Evolutionary conservation across 2,888 invertebrate genomes (phyloP).

Genomic region (Tetheella fluctuosa): DNA sequence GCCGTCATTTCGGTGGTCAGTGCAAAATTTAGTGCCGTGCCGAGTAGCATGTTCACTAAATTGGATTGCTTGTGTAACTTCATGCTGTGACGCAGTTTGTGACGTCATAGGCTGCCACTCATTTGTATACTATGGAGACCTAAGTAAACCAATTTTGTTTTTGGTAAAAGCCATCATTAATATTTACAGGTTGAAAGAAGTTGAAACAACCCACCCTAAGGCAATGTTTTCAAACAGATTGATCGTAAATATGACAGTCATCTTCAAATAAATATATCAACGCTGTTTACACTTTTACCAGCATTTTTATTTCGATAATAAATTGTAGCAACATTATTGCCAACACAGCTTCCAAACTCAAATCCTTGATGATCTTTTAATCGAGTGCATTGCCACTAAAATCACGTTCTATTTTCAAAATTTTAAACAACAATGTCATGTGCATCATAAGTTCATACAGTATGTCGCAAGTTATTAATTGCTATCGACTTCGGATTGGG

Average conservation of each 20-base stretch:
- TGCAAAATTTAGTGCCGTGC: not conserved
- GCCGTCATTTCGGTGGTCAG: not conserved
- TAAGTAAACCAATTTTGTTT: too few species aligned
- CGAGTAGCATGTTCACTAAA: not conserved
- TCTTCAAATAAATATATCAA: not conserved
- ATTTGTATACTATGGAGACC: not conserved
- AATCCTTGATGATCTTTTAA: not conserved
- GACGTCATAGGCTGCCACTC: not conserved
- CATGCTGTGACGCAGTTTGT: not conserved
- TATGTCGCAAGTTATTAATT: not conserved
- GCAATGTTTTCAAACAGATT: not conserved
- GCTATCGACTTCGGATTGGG: not conserved
- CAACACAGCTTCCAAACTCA: conserved; percentile 3
- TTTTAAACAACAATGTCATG: not conserved
- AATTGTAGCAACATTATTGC: not conserved
- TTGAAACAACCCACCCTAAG: too few species aligned
- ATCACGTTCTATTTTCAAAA: not conserved
- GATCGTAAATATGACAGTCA: not conserved
- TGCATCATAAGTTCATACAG: not conserved
- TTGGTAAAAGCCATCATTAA: too few species aligned
- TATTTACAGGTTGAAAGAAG: too few species aligned
- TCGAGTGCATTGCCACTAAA: not conserved
- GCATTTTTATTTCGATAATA: not conserved
- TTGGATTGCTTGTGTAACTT: conserved; percentile 3
- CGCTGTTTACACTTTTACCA: not conserved